Evolutionary conservation across 2,888 invertebrate genomes (phyloP), one percentile per base, ranked within the genome.

Genomic region (Stratiomys singularior): DNA sequence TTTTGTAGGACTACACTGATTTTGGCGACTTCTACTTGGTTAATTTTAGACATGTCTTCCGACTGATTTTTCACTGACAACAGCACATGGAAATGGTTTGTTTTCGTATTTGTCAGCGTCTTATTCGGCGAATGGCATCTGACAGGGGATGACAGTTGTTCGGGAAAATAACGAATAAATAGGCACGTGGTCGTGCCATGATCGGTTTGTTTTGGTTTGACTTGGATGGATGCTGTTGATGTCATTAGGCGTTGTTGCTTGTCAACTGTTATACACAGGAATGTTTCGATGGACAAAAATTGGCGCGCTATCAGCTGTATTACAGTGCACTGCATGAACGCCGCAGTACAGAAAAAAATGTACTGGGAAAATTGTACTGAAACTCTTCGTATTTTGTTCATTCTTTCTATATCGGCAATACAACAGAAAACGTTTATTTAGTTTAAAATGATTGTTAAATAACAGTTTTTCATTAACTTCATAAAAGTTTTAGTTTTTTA

Each of bases 1-100:
- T 69, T n/a, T 21, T 1, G 9, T 66, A 18, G 37, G 15, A 15
- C 23, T 11, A 25, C 46, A 21, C 46, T 46, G 13, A 25, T 13
- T 47, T 25, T 46, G 5, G 21, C 13, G 27, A 25, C 47, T 47
- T 27, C 9, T 25, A 47, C 69, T 69, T 25, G 47, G n/a, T 15
- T 69, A 46, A 69, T 25, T 69, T 69, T n/a, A 69, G 69, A 69
- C 69, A 69, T 69, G 47, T 69, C 69, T 69, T 69, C 9, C 69
- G 69, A 69, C 69, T 69, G 4, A 25, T 23, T 25, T 46, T n/a
- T 30, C 15, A 47, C 23, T 13, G 60, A 25, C 37, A 37, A 25
- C 47, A 25, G 69, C 69, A 46, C 69, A 69, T 69, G 69, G 69
- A 69, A 69, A 69, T 23, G 69, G 30, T 47, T 69, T 69, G 69